Conservation (phyloP, 1,140 invertebrate species). For the Zaprionus taronus region DNA sequence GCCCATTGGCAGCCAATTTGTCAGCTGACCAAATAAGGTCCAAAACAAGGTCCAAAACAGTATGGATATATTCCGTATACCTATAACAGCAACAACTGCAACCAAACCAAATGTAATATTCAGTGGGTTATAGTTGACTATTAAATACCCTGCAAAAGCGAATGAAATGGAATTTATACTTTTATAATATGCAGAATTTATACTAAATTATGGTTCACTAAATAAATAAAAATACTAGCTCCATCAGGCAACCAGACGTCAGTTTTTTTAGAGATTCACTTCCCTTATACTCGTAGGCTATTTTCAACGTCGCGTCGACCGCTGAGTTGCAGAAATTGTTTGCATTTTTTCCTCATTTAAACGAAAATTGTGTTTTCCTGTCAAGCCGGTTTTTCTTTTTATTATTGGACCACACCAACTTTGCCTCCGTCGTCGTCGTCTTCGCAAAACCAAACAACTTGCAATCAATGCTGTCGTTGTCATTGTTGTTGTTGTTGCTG, state of each 20-base stretch:
- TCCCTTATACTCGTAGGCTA: background rate
- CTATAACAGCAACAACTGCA: slow-evolving; percentile 19
- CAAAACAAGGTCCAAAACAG: slow-evolving; percentile 25
- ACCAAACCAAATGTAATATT: background rate
- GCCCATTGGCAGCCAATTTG: slow-evolving; percentile 35
- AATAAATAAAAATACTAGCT: no score
- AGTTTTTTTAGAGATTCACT: background rate
- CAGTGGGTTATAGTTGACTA: background rate
- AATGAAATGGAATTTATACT: background rate
- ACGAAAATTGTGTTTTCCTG: slow-evolving; percentile 80
- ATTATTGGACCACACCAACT: slow-evolving; percentile 74
- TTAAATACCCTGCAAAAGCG: background rate
- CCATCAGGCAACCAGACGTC: no score
- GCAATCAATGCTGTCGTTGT: slow-evolving; percentile 59
- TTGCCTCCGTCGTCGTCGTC: slow-evolving; percentile 24
- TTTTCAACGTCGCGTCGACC: slow-evolving; percentile 26
- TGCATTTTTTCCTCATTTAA: slow-evolving; percentile 77
- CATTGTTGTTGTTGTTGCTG: slow-evolving; percentile 46
- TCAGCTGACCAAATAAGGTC: slow-evolving; percentile 37
- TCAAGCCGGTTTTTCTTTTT: slow-evolving; percentile 74
- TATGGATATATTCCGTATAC: slow-evolving; percentile 3
- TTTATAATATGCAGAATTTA: background rate
- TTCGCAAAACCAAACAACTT: slow-evolving; percentile 74
- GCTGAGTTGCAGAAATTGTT: slow-evolving; percentile 45
- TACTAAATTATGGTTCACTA: background rate